Evolutionary conservation across 2,888 invertebrate genomes (phyloP), one percentile per base, ranked within the genome.

Genomic region (Polylopha cassiicola): DNA sequence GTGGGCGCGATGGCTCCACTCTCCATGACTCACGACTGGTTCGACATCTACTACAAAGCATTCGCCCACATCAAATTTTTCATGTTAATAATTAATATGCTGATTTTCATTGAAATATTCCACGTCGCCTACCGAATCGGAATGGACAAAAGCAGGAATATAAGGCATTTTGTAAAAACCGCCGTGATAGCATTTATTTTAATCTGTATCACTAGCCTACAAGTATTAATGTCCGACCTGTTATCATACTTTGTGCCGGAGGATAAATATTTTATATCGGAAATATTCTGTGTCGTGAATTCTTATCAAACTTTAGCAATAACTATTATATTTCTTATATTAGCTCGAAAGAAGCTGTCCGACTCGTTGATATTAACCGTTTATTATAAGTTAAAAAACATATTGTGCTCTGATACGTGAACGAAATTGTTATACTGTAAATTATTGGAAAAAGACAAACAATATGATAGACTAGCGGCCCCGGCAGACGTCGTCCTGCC

Each of bases 61-160:
- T 73, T 66, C 30, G 55, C 58, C 2, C 52, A 60, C 30, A 5
- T 63, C 0, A 79, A 77, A 18, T 73, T 75, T 10, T 20, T 65
- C 5, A 43, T 74, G 7, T 44, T 74, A 0, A 27, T 59, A 3
- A 9, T 65, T 1, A 80, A 79, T 38, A 41, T 66, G 1, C 28
- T 69, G 4, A 56, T 73, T 5, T 77, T 73, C 29, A 34, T 61
- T 9, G 57, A 51, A 37, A 73, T 79, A 24, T 67, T 76, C n/a
- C 48, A 47, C 8, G 65, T 71, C 0, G 66, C 60, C 3, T 46
- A 58, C 1, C 47, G 37, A 8, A 54, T 51, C 13, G 50, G 49
- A 1, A 23, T 36, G 0, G 45, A 48, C 2, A 46, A 24, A 4
- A 42, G 41, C 3, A 58, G 55, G n/a, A 58, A 57, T 22, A 4